A percentile compares a stretch with the other conserved stretches of the same genome.
Evolutionary conservation across 2,888 invertebrate species (phyloP).

Genomic region (Rhogogaster chlorosoma): DNA sequence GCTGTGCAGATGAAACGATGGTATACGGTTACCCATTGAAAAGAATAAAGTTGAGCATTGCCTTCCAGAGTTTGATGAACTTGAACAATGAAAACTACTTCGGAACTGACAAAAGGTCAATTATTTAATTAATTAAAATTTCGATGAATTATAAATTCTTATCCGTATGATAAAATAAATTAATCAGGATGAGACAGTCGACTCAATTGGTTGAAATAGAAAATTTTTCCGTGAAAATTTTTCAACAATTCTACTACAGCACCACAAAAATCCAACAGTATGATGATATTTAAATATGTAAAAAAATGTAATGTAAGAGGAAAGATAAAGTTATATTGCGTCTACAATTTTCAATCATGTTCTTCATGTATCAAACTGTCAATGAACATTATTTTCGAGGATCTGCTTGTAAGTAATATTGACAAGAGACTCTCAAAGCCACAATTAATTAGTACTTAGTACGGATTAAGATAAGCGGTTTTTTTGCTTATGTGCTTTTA

Average conservation of each 20-base stretch:
- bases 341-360: slow-evolving; percentile 30
- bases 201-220: not conserved
- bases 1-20: slow-evolving; percentile 29
- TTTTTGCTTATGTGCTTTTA: slow-evolving; percentile 55
- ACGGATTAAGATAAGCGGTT: slow-evolving; percentile 57
- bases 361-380: slow-evolving; percentile 45
- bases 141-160: not conserved
- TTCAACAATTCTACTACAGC: not conserved
- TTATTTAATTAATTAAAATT: not conserved
- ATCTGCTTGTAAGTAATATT: slow-evolving; percentile 53
- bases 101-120: slow-evolving; percentile 17
- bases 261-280: not conserved
- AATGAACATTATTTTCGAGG: slow-evolving; percentile 66
- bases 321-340: slow-evolving; percentile 3
- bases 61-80: slow-evolving; percentile 56
- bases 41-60: slow-evolving; percentile 65
- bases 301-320: not conserved
- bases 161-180: not conserved
- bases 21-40: slow-evolving; percentile 58
- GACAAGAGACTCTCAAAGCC: slow-evolving; percentile 38
- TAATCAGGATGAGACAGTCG: not conserved
- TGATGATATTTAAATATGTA: not conserved
- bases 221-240: not conserved
- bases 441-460: slow-evolving; percentile 57
- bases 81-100: slow-evolving; percentile 37